Evolutionary conservation across 1,140 invertebrate genomes (phyloP).

Genomic region (Drosophila micromelanica): DNA sequence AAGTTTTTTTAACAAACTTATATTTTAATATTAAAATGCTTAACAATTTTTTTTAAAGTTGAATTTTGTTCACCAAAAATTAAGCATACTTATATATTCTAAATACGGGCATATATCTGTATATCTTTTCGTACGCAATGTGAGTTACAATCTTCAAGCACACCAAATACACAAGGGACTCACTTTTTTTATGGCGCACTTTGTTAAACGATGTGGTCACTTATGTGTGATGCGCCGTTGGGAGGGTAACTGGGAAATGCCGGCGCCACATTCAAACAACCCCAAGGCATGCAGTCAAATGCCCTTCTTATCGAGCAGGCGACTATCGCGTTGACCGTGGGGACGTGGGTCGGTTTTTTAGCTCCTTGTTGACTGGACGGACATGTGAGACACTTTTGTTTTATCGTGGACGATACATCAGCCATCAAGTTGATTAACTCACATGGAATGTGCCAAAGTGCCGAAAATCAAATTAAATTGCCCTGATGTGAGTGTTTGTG

Average conservation of each 20-base stretch:
- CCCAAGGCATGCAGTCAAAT: slow-evolving; percentile 43
- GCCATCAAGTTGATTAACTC: slow-evolving; percentile 79
- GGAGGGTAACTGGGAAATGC: slow-evolving; percentile 21
- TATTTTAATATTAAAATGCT: neutral
- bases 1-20: neutral
- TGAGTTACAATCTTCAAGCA: slow-evolving; percentile 11
- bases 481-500: slow-evolving; percentile 79
- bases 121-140: slow-evolving; percentile 6
- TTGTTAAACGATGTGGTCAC: slow-evolving; percentile 62
- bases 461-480: slow-evolving; percentile 83
- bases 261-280: slow-evolving; percentile 24
- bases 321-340: slow-evolving; percentile 29
- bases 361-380: slow-evolving; percentile 44
- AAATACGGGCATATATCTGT: neutral
- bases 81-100: neutral
- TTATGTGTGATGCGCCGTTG: neutral
- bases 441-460: slow-evolving; percentile 65
- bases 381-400: slow-evolving; percentile 68
- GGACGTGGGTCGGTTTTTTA: slow-evolving; percentile 57
- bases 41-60: neutral
- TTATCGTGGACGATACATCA: slow-evolving; percentile 74
- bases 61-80: neutral
- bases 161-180: slow-evolving; percentile 32
- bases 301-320: slow-evolving; percentile 51
- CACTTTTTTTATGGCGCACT: slow-evolving; percentile 65